phyloP scores from a whole-genome alignment of 2,888 invertebrate species.

The Drosophila kambysellisi region DNA sequence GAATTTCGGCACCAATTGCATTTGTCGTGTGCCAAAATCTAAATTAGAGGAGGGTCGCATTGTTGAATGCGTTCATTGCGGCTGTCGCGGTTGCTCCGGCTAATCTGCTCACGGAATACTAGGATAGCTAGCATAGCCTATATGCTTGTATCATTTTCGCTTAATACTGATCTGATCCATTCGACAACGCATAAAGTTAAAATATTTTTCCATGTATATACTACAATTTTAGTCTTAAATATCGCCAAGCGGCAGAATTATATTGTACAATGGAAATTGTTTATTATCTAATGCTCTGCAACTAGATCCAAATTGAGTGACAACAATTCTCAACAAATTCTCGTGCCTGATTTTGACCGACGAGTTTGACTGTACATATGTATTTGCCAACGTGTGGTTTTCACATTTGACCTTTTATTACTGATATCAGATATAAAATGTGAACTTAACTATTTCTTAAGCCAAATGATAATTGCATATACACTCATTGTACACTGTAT shows the following conservation, averaged over 20 bases:
- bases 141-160: neutral
- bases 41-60: slow-evolving; percentile 98
- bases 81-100: slow-evolving; percentile 99
- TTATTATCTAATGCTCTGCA: neutral
- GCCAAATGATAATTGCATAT: neutral
- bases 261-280: slow-evolving; percentile 1
- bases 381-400: neutral
- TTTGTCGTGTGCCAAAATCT: slow-evolving; percentile 98
- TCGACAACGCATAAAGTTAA: neutral
- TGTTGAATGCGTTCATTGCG: slow-evolving; percentile 99
- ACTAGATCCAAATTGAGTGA: neutral
- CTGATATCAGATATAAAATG: neutral
- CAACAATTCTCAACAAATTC: neutral
- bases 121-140: neutral
- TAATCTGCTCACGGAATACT: slow-evolving; percentile 41
- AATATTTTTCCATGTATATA: slow-evolving; percentile 18
- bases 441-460: neutral
- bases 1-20: slow-evolving; percentile 99
- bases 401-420: neutral
- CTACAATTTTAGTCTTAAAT: slow-evolving; percentile 9
- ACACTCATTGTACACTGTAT: neutral
- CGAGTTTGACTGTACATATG: neutral
- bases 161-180: neutral
- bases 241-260: neutral
- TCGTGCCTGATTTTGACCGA: neutral